phyloP scores from a whole-genome alignment of 2,113 vertebrate species.

The Dromiciops gliroides region DNA sequence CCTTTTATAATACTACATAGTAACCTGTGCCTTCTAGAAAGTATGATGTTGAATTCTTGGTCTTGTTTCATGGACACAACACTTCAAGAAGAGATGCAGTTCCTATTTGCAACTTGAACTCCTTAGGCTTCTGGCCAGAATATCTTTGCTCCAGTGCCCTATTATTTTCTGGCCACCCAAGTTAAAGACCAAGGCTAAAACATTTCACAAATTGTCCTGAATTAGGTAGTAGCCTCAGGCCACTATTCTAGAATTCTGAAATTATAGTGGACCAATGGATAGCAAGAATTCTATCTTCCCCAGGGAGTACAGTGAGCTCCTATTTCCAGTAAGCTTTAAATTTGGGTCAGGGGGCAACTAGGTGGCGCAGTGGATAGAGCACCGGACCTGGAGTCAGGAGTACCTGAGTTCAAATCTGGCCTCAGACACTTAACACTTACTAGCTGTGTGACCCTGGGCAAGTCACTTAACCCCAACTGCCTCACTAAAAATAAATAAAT shows the following conservation, averaged over 20 bases:
- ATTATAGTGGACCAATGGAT: background rate
- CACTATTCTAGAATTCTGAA: conserved; percentile 16
- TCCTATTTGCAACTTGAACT: background rate
- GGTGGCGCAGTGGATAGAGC: too few species aligned
- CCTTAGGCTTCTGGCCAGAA: background rate
- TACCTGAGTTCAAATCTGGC: too few species aligned
- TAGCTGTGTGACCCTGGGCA: too few species aligned
- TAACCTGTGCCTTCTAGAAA: conserved; percentile 43
- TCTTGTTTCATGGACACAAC: conserved; percentile 5
- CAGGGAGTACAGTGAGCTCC: background rate
- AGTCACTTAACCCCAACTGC: too few species aligned
- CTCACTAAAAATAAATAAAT: too few species aligned
- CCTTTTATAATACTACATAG: conserved; percentile 42
- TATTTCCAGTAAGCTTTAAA: conserved; percentile 2
- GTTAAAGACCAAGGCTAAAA: conserved; percentile 8
- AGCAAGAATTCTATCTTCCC: background rate
- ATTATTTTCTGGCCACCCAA: background rate
- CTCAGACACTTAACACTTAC: too few species aligned
- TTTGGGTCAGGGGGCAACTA: background rate
- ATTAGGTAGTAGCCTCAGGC: background rate
- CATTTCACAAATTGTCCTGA: background rate
- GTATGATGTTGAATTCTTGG: background rate
- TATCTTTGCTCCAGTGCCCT: background rate
- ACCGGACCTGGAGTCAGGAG: too few species aligned
- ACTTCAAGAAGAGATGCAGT: conserved; percentile 13